These are phyloP conservation scores for Rissa tridactyla DNA, from an alignment of 2,113 vertebrate genomes.

Conservation along the genomic window DNA sequence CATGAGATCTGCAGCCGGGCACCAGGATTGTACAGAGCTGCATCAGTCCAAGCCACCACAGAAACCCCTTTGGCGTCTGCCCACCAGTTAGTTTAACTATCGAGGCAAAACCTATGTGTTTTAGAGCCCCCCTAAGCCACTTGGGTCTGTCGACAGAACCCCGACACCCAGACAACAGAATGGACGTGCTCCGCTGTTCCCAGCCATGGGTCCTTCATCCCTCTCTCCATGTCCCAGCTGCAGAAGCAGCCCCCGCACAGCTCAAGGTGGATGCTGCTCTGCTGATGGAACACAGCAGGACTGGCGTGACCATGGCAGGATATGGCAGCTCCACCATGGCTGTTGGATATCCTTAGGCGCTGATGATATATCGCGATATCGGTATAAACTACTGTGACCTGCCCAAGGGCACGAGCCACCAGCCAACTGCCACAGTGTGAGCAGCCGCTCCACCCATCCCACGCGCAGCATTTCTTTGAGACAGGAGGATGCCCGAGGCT, in stretches of 20 bases:
- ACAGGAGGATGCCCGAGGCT: not conserved
- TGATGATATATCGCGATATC: accelerated
- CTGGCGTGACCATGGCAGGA: not conserved
- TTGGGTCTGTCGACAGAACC: not conserved
- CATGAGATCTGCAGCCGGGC: not conserved
- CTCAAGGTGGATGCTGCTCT: not conserved
- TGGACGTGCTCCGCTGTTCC: accelerated
- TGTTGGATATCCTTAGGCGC: not conserved
- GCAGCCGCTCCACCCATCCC: not conserved
- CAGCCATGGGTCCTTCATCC: not conserved
- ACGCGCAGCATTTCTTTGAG: not conserved
- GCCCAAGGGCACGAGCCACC: accelerated
- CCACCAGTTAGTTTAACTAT: not conserved
- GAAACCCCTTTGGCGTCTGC: not conserved
- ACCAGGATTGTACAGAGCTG: not conserved
- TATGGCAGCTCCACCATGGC: not conserved
- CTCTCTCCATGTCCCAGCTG: not conserved
- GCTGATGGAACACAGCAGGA: accelerated
- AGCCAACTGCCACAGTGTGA: not conserved
- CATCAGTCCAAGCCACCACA: accelerated
- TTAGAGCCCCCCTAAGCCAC: not conserved
- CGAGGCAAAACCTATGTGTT: accelerated
- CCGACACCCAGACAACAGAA: not conserved
- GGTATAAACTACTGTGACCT: not conserved
- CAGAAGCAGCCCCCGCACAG: not conserved